Conservation (phyloP, 2,113 vertebrate genomes). For the Cyphomyrus plagiostoma region DNA sequence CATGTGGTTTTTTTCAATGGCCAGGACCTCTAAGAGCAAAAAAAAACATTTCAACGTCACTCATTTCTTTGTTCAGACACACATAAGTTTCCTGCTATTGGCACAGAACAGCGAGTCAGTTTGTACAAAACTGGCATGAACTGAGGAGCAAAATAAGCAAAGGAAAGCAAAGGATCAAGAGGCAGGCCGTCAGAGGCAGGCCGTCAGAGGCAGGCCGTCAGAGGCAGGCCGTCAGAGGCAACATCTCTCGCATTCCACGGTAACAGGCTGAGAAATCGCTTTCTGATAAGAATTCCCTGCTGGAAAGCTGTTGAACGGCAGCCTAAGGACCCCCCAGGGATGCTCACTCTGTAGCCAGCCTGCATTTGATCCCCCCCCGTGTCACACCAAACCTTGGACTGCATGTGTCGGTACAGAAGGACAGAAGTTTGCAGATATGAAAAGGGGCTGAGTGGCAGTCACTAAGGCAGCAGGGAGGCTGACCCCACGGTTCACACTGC, state of each 20-base stretch:
- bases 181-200: neutral
- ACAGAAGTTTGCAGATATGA: neutral
- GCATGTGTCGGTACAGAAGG: neutral
- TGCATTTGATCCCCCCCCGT: neutral
- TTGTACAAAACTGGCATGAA: neutral
- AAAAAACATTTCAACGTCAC: neutral
- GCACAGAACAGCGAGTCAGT: neutral
- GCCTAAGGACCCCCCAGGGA: neutral
- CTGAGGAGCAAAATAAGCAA: neutral
- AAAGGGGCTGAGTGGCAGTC: neutral
- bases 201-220: too few relatives aligned
- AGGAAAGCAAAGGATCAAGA: neutral
- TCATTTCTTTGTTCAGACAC: neutral
- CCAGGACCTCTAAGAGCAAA: neutral
- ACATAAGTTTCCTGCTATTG: neutral
- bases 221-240: neutral
- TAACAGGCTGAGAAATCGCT: slow-evolving; percentile 18
- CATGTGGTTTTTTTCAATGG: neutral
- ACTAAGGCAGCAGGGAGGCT: neutral
- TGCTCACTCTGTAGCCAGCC: neutral
- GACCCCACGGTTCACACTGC: neutral
- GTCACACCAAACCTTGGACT: neutral
- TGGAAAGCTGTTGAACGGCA: neutral
- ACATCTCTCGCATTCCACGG: neutral
- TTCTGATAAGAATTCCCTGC: neutral